Evolutionary conservation across 2,797 vertebrate genomes (phyloP), one percentile per base, ranked within the genome.

Genomic region (Steatocranus sp.): DNA sequence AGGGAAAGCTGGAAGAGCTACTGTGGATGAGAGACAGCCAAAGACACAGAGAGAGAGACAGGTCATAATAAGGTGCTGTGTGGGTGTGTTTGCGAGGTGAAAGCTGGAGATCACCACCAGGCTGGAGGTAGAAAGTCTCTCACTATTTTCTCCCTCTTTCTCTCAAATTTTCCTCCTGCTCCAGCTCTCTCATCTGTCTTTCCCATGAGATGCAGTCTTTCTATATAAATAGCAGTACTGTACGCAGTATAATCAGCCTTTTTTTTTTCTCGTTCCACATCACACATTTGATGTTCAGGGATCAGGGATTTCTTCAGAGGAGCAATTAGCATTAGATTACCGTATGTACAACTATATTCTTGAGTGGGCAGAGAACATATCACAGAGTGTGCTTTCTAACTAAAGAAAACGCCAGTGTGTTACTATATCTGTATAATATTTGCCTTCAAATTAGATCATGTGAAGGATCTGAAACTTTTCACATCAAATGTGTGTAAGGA

Each of bases 21-120:
- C 43, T 20, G 34, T 10, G 23, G 38, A 66, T 12, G 54, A 83
- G 27, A 56, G 54, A 53, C 41, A 41, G 23, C 15, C 54, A 76
- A 38, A 12, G 34, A 61, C 18, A 61, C 17, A 36, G 0, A 3
- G 2, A 36, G 43, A 80, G 76, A 83, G 82, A 8, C 82, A 41
- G 86, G 87, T 90, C 89, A 86, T 70, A 23, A 48, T 53, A 58
- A 86, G 86, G 79, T 86, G 73, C 43, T 70, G 86, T 80, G 92
- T 91, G 87, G 89, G 88, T 34, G 88, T 87, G 80, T 86, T 88
- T 83, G 79, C 87, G 32, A 43, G 87, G 90, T 89, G 87, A 90
- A 81, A 81, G 79, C 84, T 87, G 63, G 74, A 92, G 63, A 88
- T 86, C 43, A 48, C 53, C 84, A 86, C 54, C 49, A 81, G 43